A percentile compares a stretch with the other conserved stretches of the same genome.
These are phyloP conservation scores for Apocheima hispidaria DNA, from an alignment of 2,888 invertebrate species.

Conservation along the genomic window DNA sequence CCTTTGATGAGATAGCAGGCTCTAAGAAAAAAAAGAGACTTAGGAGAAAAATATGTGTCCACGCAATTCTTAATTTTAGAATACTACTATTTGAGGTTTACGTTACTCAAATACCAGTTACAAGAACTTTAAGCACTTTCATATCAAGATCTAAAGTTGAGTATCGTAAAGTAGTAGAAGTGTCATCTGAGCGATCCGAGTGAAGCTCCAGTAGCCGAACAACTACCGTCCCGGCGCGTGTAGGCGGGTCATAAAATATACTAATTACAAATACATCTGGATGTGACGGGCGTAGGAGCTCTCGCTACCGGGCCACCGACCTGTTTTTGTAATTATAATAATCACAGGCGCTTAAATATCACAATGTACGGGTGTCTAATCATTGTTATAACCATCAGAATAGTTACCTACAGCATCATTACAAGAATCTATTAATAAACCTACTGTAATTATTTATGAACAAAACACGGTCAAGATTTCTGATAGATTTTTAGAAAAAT, in stretches of 20 bases:
- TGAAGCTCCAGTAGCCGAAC: not conserved
- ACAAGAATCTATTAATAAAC: too few species aligned
- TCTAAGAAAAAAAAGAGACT: too few species aligned
- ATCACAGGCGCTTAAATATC: too few species aligned
- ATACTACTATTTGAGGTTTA: not conserved
- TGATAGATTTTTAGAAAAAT: too few species aligned
- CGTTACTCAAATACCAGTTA: not conserved
- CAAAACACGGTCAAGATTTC: too few species aligned
- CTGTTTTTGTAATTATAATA: slow-evolving; percentile 41
- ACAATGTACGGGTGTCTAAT: not conserved
- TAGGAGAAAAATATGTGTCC: too few species aligned
- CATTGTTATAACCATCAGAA: not conserved
- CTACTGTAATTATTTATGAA: too few species aligned
- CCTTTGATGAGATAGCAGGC: too few species aligned
- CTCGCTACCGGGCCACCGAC: slow-evolving; percentile 1
- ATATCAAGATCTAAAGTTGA: not conserved
- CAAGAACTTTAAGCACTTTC: not conserved
- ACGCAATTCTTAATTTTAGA: too few species aligned
- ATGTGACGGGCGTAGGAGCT: slow-evolving; percentile 33
- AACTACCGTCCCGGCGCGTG: slow-evolving; percentile 2
- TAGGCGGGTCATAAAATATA: slow-evolving; percentile 35
- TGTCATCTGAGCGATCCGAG: not conserved
- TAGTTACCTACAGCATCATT: too few species aligned
- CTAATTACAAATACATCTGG: slow-evolving; percentile 45
- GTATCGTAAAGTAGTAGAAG: not conserved